These are phyloP conservation scores for Oenanthe melanoleuca DNA, from an alignment of 2,113 vertebrate species.

Conservation along the genomic window DNA sequence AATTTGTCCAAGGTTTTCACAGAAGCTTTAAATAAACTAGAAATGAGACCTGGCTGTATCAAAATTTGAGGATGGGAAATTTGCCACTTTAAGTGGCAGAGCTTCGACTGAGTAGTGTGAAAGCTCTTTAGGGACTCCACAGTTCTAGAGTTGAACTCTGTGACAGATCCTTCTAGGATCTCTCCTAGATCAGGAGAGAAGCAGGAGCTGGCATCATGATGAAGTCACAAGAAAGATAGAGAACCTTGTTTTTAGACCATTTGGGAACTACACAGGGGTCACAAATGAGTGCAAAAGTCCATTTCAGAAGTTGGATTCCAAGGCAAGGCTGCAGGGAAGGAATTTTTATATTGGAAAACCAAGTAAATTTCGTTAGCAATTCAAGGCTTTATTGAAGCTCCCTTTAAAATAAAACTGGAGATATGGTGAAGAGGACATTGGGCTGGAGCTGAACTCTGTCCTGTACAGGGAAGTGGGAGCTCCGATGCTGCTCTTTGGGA, in stretches of 20 bases:
- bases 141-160: not conserved
- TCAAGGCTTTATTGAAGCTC: not conserved
- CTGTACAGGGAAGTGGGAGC: not conserved
- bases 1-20: not conserved
- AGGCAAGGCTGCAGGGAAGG: not conserved
- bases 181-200: not conserved
- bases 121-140: not conserved
- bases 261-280: not conserved
- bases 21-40: not conserved
- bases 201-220: not conserved
- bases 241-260: not conserved
- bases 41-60: not conserved
- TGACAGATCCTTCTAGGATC: not conserved
- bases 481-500: not conserved
- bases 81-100: not conserved
- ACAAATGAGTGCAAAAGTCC: not conserved
- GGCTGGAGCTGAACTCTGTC: not conserved
- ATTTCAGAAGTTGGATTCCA: not conserved
- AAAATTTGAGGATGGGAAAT: not conserved
- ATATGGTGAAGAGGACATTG: not conserved
- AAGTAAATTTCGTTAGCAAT: not conserved
- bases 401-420: not conserved
- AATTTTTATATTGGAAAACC: not conserved
- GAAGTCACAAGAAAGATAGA: not conserved
- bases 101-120: not conserved